phyloP scores from a whole-genome alignment of 2,113 vertebrate species.

The Cyanocitta stelleri region DNA sequence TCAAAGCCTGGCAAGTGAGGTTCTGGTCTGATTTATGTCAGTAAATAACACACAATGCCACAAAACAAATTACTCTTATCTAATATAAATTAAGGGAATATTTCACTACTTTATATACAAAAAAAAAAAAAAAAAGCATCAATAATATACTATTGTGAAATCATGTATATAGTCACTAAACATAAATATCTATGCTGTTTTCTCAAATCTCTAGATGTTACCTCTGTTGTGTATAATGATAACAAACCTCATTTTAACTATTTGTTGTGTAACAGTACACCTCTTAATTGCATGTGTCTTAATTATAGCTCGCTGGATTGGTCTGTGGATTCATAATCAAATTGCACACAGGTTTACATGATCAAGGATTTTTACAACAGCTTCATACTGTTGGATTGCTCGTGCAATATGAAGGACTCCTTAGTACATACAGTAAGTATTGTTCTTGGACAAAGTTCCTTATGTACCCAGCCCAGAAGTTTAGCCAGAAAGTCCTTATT shows the following conservation, averaged over 20 bases:
- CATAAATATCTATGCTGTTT: not conserved
- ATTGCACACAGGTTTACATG: constrained; percentile 85
- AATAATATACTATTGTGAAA: not conserved
- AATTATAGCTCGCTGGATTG: constrained; percentile 84
- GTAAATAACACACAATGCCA: not conserved
- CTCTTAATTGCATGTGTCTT: not conserved
- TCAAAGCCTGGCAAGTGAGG: not conserved
- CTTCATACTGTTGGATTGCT: constrained; percentile 89
- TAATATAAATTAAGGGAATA: not conserved
- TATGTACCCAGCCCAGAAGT: not conserved
- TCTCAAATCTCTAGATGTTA: not conserved
- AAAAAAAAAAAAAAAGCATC: not conserved
- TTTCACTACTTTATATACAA: not conserved
- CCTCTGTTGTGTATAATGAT: not conserved
- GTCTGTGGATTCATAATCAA: constrained; percentile 94
- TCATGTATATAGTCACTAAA: not conserved
- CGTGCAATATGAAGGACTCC: constrained; percentile 94
- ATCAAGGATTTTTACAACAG: constrained; percentile 88
- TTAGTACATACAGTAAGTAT: constrained; percentile 95
- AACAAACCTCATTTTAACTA: not conserved
- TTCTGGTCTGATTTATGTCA: not conserved
- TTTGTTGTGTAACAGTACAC: not conserved
- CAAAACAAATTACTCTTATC: not conserved
- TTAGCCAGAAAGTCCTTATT: not conserved
- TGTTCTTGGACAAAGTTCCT: not conserved